Conservation (phyloP, 2,113 vertebrate species). For the Dascyllus trimaculatus region DNA sequence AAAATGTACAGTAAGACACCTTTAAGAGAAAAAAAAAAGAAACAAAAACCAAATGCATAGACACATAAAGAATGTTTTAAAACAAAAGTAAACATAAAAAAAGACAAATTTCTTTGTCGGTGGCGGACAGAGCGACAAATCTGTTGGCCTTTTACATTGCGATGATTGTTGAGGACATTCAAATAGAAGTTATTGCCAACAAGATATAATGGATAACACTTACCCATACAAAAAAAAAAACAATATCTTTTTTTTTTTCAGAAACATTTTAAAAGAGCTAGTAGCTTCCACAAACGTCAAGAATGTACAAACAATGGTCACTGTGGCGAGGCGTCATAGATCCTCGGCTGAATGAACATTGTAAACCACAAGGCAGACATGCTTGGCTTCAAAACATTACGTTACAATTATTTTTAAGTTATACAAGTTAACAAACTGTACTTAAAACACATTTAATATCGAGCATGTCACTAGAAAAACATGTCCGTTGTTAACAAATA, state of each 20-base stretch:
- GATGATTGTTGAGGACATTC: conserved; percentile 77
- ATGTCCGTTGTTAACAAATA: conserved; percentile 61
- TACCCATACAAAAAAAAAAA: conserved; percentile 59
- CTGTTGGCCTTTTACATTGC: conserved; percentile 66
- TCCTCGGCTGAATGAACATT: conserved; percentile 64
- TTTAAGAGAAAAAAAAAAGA: conserved; percentile 56
- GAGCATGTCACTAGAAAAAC: conserved; percentile 76
- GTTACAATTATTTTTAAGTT: conserved; percentile 77
- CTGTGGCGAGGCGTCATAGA: conserved; percentile 62
- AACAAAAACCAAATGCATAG: conserved; percentile 79
- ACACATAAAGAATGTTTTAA: conserved; percentile 78
- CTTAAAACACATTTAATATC: conserved; percentile 83
- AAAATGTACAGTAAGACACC: conserved; percentile 80
- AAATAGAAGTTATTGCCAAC: conserved; percentile 79
- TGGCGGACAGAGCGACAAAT: conserved; percentile 54
- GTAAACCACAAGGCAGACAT: conserved; percentile 80
- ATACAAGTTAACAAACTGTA: conserved; percentile 79
- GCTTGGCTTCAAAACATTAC: conserved; percentile 78
- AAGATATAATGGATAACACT: conserved; percentile 62
- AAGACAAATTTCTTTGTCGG: conserved; percentile 66
- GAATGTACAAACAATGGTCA: conserved; percentile 76
- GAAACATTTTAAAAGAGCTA: conserved; percentile 65
- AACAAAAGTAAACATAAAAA: conserved; percentile 79
- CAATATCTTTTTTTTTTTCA: conserved; percentile 12
- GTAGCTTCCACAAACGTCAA: conserved; percentile 71